Evolutionary conservation across 2,797 vertebrate species (phyloP).

Genomic region (Melopsittacus undulatus): DNA sequence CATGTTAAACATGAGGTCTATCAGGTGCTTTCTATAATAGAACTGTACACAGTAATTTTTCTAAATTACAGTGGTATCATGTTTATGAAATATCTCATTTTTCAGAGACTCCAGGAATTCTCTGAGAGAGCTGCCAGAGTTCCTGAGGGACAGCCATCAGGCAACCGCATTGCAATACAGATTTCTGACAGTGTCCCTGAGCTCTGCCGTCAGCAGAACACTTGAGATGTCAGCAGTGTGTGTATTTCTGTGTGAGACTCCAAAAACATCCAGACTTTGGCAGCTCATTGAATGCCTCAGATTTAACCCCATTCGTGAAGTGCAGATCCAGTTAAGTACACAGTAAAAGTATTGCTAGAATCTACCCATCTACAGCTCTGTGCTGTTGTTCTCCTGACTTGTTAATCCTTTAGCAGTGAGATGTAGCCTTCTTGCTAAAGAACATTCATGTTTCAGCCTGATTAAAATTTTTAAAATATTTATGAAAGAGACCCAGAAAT

Average conservation of each 20-base stretch:
- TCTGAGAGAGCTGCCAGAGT: background rate
- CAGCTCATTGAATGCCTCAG: background rate
- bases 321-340: background rate
- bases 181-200: background rate
- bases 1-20: background rate
- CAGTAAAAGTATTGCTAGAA: background rate
- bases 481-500: background rate
- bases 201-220: background rate
- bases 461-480: conserved; percentile 47
- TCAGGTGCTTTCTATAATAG: background rate
- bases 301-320: background rate
- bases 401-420: background rate
- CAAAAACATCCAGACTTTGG: background rate
- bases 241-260: background rate
- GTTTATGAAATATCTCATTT: background rate
- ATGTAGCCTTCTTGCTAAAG: background rate
- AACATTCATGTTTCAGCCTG: conserved; percentile 15
- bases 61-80: background rate
- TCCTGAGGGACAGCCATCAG: background rate
- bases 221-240: background rate
- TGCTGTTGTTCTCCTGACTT: background rate
- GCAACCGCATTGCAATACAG: background rate
- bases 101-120: background rate
- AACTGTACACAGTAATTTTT: background rate
- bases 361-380: background rate